phyloP scores from a whole-genome alignment of 53 echinoderm and acorn worm genomes.

The Hippasteria phrygiana region DNA sequence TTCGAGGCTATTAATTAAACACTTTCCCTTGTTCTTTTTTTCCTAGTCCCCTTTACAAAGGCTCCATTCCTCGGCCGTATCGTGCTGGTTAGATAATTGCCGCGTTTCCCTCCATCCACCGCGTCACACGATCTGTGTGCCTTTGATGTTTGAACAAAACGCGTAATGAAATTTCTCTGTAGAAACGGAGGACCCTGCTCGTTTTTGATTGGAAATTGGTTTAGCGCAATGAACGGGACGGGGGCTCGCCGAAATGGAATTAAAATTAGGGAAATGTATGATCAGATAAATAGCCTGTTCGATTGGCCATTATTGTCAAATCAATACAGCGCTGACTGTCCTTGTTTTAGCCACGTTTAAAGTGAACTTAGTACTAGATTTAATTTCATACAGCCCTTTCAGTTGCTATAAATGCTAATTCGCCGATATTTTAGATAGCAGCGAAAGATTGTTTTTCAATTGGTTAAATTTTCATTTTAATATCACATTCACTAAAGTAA shows the following conservation, averaged over 20 bases:
- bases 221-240: not conserved
- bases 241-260: not conserved
- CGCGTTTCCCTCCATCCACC: not conserved
- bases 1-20: slow-evolving; percentile 61
- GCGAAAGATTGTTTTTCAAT: no score
- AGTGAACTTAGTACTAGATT: not conserved
- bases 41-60: slow-evolving; percentile 11
- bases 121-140: slow-evolving; percentile 41
- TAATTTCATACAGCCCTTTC: no score
- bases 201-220: slow-evolving; percentile 38
- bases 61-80: slow-evolving; percentile 7
- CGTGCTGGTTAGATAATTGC: slow-evolving; percentile 63
- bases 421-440: no score
- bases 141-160: slow-evolving; percentile 61
- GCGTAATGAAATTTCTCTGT: slow-evolving; percentile 44
- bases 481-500: no score
- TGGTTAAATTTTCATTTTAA: no score
- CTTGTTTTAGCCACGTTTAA: slow-evolving; percentile 7
- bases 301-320: slow-evolving; percentile 11
- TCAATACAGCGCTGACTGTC: not conserved
- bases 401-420: no score
- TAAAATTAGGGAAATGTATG: slow-evolving; percentile 32
- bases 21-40: not conserved
- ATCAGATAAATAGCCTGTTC: slow-evolving; percentile 33
- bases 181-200: not conserved